phyloP scores from a whole-genome alignment of 2,888 invertebrate species.

The Leucoma salicis region DNA sequence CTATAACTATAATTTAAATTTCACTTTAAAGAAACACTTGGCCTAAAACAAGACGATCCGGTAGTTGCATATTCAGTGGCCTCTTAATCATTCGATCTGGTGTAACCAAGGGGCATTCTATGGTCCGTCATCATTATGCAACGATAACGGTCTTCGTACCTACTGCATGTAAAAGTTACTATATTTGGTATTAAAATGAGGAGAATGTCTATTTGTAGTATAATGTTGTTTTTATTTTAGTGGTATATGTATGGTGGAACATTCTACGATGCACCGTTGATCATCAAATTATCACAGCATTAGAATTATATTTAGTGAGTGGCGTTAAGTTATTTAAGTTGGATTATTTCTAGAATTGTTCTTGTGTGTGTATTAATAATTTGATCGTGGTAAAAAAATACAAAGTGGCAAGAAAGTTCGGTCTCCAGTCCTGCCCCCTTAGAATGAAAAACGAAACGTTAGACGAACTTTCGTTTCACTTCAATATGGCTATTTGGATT shows the following conservation, averaged over 20 bases:
- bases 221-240: background rate
- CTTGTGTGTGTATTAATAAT: too few species aligned
- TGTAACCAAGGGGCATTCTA: slow-evolving; percentile 2
- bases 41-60: slow-evolving; percentile 9
- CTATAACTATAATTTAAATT: slow-evolving; percentile 1
- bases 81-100: slow-evolving; percentile 32
- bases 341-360: too few species aligned
- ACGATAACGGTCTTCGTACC: slow-evolving; percentile 6
- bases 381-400: too few species aligned
- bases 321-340: too few species aligned
- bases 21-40: slow-evolving; percentile 1
- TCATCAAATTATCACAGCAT: background rate
- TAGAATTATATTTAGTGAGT: too few species aligned
- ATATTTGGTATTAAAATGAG: slow-evolving; percentile 1
- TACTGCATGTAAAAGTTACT: background rate
- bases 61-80: slow-evolving; percentile 19
- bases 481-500: too few species aligned
- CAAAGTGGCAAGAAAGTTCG: too few species aligned
- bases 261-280: background rate
- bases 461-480: too few species aligned
- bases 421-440: too few species aligned
- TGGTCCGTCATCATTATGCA: slow-evolving; percentile 26
- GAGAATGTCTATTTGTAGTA: background rate
- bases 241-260: background rate
- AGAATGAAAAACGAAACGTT: too few species aligned